Base-by-base conservation (phyloP, 2,888 invertebrate genomes). In the Colostygia pectinataria region DNA sequence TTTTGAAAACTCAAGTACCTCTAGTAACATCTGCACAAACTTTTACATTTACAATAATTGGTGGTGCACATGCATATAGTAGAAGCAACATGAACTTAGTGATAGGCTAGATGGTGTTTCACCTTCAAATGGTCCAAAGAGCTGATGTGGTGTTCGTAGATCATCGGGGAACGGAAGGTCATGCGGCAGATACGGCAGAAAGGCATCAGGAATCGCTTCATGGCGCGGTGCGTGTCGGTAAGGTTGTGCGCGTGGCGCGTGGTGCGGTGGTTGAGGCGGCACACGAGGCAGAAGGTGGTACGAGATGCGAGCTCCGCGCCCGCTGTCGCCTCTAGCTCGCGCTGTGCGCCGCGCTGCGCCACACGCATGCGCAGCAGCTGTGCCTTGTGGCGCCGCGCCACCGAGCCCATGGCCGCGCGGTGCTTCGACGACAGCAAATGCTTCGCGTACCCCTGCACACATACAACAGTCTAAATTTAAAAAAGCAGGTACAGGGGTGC, bases 131-230 rank as follows among this genome's bases (percentile, higher is more conserved):
- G 96, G 50, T 95, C 95, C 59, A 96, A 83, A 0, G 95, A 94
- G 73, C 95, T 95, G 58, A 95, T 93, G 80, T 97, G 97, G 55
- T 94, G 94, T 74, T 97, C 96, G 76, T 94, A 96, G 9, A 95
- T 91, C 95, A 96, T 96, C 8, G 96, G 95, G 58, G 95, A 95
- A 65, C 95, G 94, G 84, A 96, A 96, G 27, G 94, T 92, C 63
- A 95, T 83, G 50, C 94, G 93, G 76, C 96, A 97, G 36, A 94
- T 91, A 66, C 94, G 93, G 70, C 96, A 96, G 79, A 93, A 94
- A 1, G 96, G 96, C 92, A 95, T 94, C 54, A 97, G 88, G 83
- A 96, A 96, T 70, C 95, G 94, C 80, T 95, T 95, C 93, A 96
- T 96, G 69, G 94, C 94, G 80, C 95, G 93, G 73, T 97, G 96